A percentile compares a stretch with the other conserved stretches of the same genome.
These are phyloP conservation scores for Brotula barbata DNA, from an alignment of 2,797 vertebrate genomes.

Conservation along the genomic window DNA sequence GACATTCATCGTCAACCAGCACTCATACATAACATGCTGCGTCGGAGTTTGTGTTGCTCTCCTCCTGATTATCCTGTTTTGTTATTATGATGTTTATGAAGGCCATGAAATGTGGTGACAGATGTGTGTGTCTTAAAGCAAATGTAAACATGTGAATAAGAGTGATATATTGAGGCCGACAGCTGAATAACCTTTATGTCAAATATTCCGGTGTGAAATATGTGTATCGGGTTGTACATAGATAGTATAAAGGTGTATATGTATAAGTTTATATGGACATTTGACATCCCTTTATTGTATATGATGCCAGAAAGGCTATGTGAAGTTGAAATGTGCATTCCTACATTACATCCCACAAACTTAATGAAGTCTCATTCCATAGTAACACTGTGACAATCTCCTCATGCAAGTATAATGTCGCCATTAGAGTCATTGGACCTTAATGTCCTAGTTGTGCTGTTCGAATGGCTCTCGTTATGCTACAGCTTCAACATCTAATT, in stretches of 20 bases:
- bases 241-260: constrained; percentile 69
- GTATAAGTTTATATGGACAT: constrained; percentile 72
- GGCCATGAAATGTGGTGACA: constrained; percentile 44
- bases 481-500: constrained; percentile 41
- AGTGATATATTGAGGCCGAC: constrained; percentile 66
- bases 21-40: constrained; percentile 23
- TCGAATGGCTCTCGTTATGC: constrained; percentile 54
- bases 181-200: constrained; percentile 54
- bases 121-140: constrained; percentile 16
- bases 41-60: constrained; percentile 42
- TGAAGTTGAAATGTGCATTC: constrained; percentile 54
- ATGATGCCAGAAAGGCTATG: constrained; percentile 30
- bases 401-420: constrained; percentile 34
- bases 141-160: constrained; percentile 76
- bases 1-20: constrained; percentile 6
- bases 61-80: constrained; percentile 42
- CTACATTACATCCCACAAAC: constrained; percentile 38
- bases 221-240: constrained; percentile 72
- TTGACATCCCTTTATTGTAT: constrained; percentile 70
- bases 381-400: constrained; percentile 79
- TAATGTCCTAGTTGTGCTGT: constrained; percentile 34
- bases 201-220: constrained; percentile 55
- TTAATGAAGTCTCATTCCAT: constrained; percentile 68
- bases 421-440: neutral
- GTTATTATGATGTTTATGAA: constrained; percentile 33